Evolutionary conservation across 1,140 invertebrate genomes (phyloP), one percentile per base, ranked within the genome.

Genomic region (silkworm (Bombyx mori)): DNA sequence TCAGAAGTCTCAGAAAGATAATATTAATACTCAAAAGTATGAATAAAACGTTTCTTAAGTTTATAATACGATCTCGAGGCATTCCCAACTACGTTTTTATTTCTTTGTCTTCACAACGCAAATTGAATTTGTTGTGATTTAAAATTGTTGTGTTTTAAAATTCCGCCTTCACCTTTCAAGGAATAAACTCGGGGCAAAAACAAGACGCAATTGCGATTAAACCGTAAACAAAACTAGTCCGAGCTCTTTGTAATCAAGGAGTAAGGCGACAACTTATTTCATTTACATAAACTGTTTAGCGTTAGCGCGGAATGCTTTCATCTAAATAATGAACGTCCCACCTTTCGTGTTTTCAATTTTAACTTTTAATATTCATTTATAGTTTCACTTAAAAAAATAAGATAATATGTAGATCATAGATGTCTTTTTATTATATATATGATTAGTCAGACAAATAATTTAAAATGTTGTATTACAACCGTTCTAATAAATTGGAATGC

Each of bases 261-360:
- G 66, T 69, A 74, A 77, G 66, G 69, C 72, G 72, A 78, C 75
- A 78, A 78, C 66, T 78, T 79, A 76, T 75, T 79, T 73, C 75
- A 82, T 81, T 81, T 77, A 73, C 76, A 77, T 79, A 77, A 79
- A 77, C 73, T 73, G 69, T 75, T 79, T 78, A 74, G 65, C 68
- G 69, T 73, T 72, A 74, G 62, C 63, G 61, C 57, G 56, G 68
- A 77, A 71, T 71, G 69, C n/a, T 73, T 77, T 75, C 73, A 69
- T 72, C 55, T 57, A 53, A 54, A 52, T 61, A 60, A 63, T 47
- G 63, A 60, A 62, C 60, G 58, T 62, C 61, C 54, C 61, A 69
- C 61, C 60, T 69, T 56, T 55, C 18, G 50, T 44, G 57, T 56
- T 50, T 57, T 55, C 46, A 56, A 52, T 50, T 58, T 52, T 47